Percentiles rank a stretch among this genome's conserved stretches.
These are phyloP conservation scores for Acestrorhynchus altus DNA, from an alignment of 2,797 vertebrate genomes.

Conservation along the genomic window DNA sequence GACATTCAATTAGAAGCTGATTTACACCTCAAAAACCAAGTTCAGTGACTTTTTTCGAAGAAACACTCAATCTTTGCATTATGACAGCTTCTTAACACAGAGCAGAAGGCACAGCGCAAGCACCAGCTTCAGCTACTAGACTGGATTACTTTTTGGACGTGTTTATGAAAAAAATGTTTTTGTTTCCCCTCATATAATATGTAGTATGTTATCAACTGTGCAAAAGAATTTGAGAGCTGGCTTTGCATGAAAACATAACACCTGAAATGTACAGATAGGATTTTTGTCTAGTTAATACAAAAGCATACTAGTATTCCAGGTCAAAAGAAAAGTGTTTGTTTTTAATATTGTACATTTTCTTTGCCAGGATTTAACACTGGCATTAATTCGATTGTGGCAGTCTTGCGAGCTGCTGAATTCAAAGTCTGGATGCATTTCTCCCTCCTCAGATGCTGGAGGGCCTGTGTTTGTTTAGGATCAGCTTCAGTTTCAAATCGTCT, in stretches of 20 bases:
- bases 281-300: neutral
- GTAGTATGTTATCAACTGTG: too few species aligned
- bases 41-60: slow-evolving; percentile 63
- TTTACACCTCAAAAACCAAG: slow-evolving; percentile 58
- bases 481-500: slow-evolving; percentile 62
- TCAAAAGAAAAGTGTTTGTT: neutral
- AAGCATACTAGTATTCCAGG: neutral
- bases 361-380: slow-evolving; percentile 6
- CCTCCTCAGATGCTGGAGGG: slow-evolving; percentile 62
- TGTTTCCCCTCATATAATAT: too few species aligned
- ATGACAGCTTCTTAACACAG: slow-evolving; percentile 31
- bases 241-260: neutral
- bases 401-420: slow-evolving; percentile 1
- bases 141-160: too few species aligned
- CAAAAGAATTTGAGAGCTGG: neutral
- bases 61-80: slow-evolving; percentile 47
- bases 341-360: slow-evolving; percentile 17
- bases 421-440: slow-evolving; percentile 25
- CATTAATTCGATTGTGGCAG: neutral
- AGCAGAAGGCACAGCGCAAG: neutral
- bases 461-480: slow-evolving; percentile 72
- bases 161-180: too few species aligned
- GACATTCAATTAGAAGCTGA: slow-evolving; percentile 66
- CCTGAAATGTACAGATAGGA: too few species aligned
- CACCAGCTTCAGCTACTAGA: slow-evolving; percentile 1